Evolutionary conservation across 1,140 invertebrate species (phyloP), one percentile per base, ranked within the genome.

Genomic region (Zaprionus nigranus): DNA sequence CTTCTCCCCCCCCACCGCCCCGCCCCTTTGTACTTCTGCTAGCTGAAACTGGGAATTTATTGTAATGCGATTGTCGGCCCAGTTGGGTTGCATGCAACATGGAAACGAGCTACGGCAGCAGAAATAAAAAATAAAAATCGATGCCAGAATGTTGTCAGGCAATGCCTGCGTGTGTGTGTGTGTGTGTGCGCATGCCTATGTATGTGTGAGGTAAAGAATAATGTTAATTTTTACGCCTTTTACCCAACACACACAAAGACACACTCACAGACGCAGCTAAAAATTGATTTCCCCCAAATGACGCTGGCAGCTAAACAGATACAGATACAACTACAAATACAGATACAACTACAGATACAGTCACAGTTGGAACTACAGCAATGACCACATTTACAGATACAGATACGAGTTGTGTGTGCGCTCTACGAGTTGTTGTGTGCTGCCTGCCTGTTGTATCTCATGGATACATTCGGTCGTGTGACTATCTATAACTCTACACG

Each of bases 241-340:
- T 51, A 24, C 46, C 36, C 15, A 76, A 61, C 17, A 80, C 57
- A 61, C 57, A 75, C 78, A 86, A 58, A 86, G 51, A 61, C 17
- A 67, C 20, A 65, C 60, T 67, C 79, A 86, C 68, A 86, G 53
- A 82, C 63, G 66, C 60, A 56, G 71, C 43, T 72, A 63, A 72
- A 88, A 87, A 87, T 87, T 88, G 83, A 87, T 87, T 87, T 87
- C 81, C 73, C 74, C 72, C 24, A 87, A 81, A 87, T 75, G 69
- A 75, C 72, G 80, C 68, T 81, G 62, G 67, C 70, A 71, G 40
- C 61, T 65, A 68, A 61, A 69, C 71, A 70, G 59, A 51, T 57
- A 84, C 59, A 79, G 60, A 62, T 49, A 76, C 68, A 79, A 56
- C 58, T 49, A 76, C 68, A 66, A 46, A 62, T 49, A 76, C 68